These are phyloP conservation scores for Mobula hypostoma DNA, from an alignment of 2,113 vertebrate species.

Conservation along the genomic window DNA sequence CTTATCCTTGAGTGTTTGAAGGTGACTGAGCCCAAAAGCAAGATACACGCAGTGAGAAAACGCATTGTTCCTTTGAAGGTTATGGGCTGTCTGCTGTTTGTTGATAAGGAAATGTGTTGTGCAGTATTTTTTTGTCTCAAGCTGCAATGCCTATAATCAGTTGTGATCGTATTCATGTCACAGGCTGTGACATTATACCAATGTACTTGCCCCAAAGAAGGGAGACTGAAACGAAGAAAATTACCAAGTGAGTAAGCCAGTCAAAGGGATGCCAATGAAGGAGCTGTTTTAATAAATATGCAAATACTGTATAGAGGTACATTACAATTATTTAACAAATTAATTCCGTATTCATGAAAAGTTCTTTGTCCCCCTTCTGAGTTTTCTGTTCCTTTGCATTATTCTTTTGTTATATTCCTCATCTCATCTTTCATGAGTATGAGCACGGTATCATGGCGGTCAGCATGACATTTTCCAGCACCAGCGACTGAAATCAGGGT, in stretches of 20 bases:
- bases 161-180: conserved; percentile 21
- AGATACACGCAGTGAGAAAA: not conserved
- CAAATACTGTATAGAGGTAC: not conserved
- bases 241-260: conserved; percentile 5
- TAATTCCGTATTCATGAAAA: not conserved
- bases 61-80: conserved; percentile 29
- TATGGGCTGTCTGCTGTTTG: conserved; percentile 21
- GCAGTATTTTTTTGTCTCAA: conserved; percentile 20
- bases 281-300: conserved; percentile 27
- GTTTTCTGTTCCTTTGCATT: not conserved
- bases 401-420: too few species aligned
- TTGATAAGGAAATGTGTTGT: conserved; percentile 22
- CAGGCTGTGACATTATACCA: conserved; percentile 16
- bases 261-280: conserved; percentile 6
- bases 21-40: not conserved
- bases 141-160: not conserved
- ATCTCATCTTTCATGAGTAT: not conserved
- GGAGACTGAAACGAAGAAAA: not conserved
- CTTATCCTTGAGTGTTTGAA: not conserved
- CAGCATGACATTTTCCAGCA: too few species aligned
- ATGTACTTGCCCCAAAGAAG: not conserved
- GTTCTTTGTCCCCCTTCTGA: not conserved
- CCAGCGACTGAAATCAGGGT: too few species aligned
- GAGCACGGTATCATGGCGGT: too few species aligned
- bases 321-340: not conserved